phyloP scores from a whole-genome alignment of 2,797 vertebrate genomes.

The Anabas testudineus region DNA sequence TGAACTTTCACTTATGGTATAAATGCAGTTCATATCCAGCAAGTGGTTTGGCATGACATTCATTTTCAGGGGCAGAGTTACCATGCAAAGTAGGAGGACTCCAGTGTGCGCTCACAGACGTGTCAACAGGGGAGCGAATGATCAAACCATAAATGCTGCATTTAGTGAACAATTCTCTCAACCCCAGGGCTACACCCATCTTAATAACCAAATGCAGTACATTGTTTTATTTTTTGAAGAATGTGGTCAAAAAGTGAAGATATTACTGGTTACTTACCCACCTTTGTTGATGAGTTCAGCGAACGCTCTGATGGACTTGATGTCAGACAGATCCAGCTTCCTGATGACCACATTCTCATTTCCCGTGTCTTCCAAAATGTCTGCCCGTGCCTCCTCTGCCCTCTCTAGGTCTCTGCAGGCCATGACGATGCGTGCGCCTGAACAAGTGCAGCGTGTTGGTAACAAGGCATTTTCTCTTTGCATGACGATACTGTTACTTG shows the following conservation, averaged over 20 bases:
- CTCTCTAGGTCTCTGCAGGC: slow-evolving; percentile 91
- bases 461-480: not conserved
- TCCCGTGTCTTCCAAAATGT: slow-evolving; percentile 88
- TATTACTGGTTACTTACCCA: slow-evolving; percentile 41
- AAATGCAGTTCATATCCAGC: not conserved
- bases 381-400: slow-evolving; percentile 87
- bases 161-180: not conserved
- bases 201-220: too few species aligned
- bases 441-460: not conserved
- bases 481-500: not conserved
- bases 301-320: slow-evolving; percentile 90
- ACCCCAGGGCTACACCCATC: too few species aligned
- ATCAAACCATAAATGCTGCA: not conserved
- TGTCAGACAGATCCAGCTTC: slow-evolving; percentile 92
- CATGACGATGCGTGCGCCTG: slow-evolving; percentile 92
- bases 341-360: slow-evolving; percentile 88
- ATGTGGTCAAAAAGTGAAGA: not conserved
- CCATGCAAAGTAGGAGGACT: not conserved
- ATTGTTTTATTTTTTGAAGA: too few species aligned
- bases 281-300: slow-evolving; percentile 89
- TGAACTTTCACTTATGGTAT: not conserved
- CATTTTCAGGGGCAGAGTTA: not conserved
- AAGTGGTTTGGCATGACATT: not conserved
- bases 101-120: too few species aligned
- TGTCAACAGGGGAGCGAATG: not conserved